Evolutionary conservation across 2,797 vertebrate species (phyloP).

Genomic region (Gymnocypris eckloni): DNA sequence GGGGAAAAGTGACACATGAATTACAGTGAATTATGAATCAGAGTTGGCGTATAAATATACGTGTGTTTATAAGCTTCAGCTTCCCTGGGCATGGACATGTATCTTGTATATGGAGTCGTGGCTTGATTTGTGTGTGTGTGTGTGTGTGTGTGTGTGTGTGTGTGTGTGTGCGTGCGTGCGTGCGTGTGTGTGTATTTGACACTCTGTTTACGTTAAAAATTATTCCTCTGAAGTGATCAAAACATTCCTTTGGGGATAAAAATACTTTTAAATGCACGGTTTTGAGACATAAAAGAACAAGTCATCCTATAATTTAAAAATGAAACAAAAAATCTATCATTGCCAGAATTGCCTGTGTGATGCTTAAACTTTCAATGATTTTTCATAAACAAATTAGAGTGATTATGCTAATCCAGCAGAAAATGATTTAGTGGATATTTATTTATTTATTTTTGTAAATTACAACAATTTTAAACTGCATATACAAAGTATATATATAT

Average conservation of each 20-base stretch:
- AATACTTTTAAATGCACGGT: not conserved
- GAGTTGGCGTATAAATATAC: not conserved
- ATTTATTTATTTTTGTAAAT: not conserved
- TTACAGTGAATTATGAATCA: slow-evolving; percentile 14
- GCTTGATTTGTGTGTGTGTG: not conserved
- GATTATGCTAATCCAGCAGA: not conserved
- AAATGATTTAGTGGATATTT: not conserved
- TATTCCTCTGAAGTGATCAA: not conserved
- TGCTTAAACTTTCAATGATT: not conserved
- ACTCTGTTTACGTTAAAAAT: not conserved
- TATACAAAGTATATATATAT: too few relatives aligned
- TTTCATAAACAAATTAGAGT: not conserved
- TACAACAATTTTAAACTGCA: not conserved
- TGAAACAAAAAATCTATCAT: not conserved
- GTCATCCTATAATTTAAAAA: too few relatives aligned
- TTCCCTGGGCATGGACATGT: not conserved
- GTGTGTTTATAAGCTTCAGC: not conserved
- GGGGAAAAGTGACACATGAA: slow-evolving; percentile 24
- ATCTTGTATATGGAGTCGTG: not conserved
- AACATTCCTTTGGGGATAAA: not conserved
- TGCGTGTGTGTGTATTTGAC: not conserved
- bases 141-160: too few relatives aligned
- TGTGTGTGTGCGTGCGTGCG: too few relatives aligned
- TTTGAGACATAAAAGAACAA: not conserved
- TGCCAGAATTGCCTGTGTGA: not conserved